Evolutionary conservation across 2,113 vertebrate genomes (phyloP).

Genomic region (Atractosteus spatula): DNA sequence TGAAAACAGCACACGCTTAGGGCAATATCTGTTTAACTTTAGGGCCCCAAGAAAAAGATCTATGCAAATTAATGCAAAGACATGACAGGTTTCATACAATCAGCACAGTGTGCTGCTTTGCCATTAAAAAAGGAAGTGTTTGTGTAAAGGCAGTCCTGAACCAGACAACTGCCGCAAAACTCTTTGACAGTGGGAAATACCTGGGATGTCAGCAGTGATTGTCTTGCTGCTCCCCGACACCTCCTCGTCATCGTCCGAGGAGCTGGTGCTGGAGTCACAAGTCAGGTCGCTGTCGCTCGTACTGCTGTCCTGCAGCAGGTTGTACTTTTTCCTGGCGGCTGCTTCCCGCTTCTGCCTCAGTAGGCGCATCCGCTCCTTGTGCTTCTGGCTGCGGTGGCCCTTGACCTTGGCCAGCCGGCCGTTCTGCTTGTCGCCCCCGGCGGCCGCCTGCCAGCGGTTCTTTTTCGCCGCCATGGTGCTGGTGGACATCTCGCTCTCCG

Average conservation of each 20-base stretch:
- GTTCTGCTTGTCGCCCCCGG: slow-evolving; percentile 85
- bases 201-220: slow-evolving; percentile 96
- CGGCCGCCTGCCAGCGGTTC: slow-evolving; percentile 75
- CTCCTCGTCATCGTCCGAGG: slow-evolving; percentile 87
- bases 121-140: no score
- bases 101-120: no score
- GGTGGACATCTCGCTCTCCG: slow-evolving; percentile 82
- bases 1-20: no score
- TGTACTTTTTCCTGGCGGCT: slow-evolving; percentile 91
- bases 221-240: slow-evolving; percentile 92
- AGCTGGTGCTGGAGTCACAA: slow-evolving; percentile 89
- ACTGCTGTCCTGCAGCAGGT: slow-evolving; percentile 97
- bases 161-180: no score
- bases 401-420: slow-evolving; percentile 81
- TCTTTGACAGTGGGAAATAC: slow-evolving; percentile 54
- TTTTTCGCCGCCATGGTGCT: slow-evolving; percentile 94
- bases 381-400: slow-evolving; percentile 91
- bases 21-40: neutral
- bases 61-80: neutral
- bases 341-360: slow-evolving; percentile 92
- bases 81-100: no score
- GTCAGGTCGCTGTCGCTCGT: slow-evolving; percentile 97
- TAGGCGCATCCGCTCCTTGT: slow-evolving; percentile 91
- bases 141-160: no score
- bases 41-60: neutral